Evolutionary conservation across 2,797 vertebrate species (phyloP), one percentile per base, ranked within the genome.

Genomic region (Thalassophryne amazonica): DNA sequence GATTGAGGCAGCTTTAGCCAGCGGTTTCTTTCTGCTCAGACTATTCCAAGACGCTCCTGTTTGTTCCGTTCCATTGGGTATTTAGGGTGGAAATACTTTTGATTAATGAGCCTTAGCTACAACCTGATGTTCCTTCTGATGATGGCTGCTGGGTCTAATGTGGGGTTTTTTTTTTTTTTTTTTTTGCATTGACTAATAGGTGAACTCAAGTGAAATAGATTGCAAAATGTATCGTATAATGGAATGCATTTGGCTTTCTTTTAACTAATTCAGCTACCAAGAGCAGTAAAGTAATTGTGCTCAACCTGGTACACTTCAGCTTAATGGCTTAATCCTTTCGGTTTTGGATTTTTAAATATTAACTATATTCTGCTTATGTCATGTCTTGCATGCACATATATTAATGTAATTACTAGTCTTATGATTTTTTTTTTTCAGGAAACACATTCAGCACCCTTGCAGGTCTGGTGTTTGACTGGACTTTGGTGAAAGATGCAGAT

Each of bases 361-460:
- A n/a, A n/a, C 6, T 39, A 9, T 12, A 13, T 21, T 23, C 6
- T 5, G 25, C 9, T n/a, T n/a, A n/a, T n/a, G 32, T 19, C n/a
- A n/a, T n/a, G 9, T 33, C 10, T 45, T 24, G 10, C 5, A 9
- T 6, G 14, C 3, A 5, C 2, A 13, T 23, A 16, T 43, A 13
- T 36, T 62, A 34, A 6, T 5, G 6, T 14, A 27, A 0, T 0
- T 12, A 8, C 40, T 8, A 36, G 8, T 43, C 1, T 5, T 48
- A 1, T 23, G 6, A 6, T 12, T 21, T 35, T 48, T 28, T 42
- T 11, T n/a, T 64, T 70, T 1, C 60, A 98, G 97, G 96, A 55
- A 99, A 99, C 81, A 97, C 95, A 6, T 99, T 99, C 86, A 99
- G 93, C 81, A 96, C 94, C 0, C 86, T 99, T 14, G 94, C 96